These are phyloP conservation scores for Stichopus horrens DNA, from an alignment of 53 echinoderm and acorn worm genomes.

Conservation along the genomic window DNA sequence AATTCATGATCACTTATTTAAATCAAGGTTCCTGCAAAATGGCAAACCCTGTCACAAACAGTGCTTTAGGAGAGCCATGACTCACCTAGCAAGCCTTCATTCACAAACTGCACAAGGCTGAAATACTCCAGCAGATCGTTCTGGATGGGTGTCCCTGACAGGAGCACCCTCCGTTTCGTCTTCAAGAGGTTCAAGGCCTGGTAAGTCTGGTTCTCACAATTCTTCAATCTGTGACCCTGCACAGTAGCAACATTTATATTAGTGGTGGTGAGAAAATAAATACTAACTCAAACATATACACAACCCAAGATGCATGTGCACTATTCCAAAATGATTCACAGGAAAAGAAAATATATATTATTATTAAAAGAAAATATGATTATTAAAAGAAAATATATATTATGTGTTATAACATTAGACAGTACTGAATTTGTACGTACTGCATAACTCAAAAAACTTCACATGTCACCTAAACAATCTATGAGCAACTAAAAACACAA, in stretches of 20 bases:
- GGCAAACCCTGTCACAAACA: background rate
- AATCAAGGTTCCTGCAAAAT: background rate
- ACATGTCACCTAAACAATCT: too few species aligned
- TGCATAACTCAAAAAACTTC: too few species aligned
- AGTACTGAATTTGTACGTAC: too few species aligned
- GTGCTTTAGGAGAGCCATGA: background rate
- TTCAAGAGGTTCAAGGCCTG: slow-evolving; percentile 85
- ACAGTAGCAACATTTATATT: background rate
- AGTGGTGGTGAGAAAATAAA: too few species aligned
- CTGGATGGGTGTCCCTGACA: slow-evolving; percentile 96
- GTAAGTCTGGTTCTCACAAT: slow-evolving; percentile 98
- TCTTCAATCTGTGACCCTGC: slow-evolving; percentile 95
- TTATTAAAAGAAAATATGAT: too few species aligned
- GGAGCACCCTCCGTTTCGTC: slow-evolving; percentile 72
- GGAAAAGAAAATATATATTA: background rate
- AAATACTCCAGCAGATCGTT: slow-evolving; percentile 97
- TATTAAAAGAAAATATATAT: background rate
- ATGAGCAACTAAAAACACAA: too few species aligned
- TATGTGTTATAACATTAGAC: background rate
- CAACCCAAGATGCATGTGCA: background rate
- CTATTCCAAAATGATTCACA: background rate
- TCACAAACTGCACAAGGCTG: slow-evolving; percentile 92
- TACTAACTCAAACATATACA: too few species aligned
- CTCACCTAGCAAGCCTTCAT: slow-evolving; percentile 85
- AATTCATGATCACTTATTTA: background rate